phyloP scores from a whole-genome alignment of 2,888 invertebrate species.

The Drosophila sordidula region DNA sequence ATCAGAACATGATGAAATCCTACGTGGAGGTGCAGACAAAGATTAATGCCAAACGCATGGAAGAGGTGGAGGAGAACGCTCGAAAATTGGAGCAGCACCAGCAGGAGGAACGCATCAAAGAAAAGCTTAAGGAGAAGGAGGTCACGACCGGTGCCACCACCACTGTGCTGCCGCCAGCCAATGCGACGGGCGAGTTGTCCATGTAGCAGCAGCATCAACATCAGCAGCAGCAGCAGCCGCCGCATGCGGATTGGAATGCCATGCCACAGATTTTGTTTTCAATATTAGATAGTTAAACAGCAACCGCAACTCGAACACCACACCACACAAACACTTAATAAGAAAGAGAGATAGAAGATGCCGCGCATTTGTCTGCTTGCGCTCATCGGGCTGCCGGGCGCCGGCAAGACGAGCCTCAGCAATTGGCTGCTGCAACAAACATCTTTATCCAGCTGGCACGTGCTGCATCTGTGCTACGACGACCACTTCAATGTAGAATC shows the following conservation, averaged over 20 bases:
- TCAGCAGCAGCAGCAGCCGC: slow-evolving; percentile 15
- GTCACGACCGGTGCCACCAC: slow-evolving; percentile 3
- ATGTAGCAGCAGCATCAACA: slow-evolving; percentile 47
- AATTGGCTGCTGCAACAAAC: slow-evolving; percentile 49
- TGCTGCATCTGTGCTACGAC: slow-evolving; percentile 82
- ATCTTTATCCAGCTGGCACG: slow-evolving; percentile 40
- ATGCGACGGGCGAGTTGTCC: slow-evolving; percentile 28
- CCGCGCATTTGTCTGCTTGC: slow-evolving; percentile 76
- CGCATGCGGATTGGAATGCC: slow-evolving; percentile 31
- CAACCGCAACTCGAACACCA: slow-evolving; percentile 8
- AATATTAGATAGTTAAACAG: slow-evolving; percentile 62
- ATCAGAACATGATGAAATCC: slow-evolving; percentile 84
- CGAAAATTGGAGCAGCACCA: slow-evolving; percentile 60
- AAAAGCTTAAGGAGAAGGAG: slow-evolving; percentile 37
- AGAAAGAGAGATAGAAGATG: slow-evolving; percentile 52
- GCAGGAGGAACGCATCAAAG: slow-evolving; percentile 42
- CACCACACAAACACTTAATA: slow-evolving; percentile 10
- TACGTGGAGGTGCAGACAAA: slow-evolving; percentile 84
- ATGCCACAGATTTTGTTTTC: slow-evolving; percentile 58
- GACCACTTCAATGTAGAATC: slow-evolving; percentile 51
- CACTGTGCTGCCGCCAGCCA: slow-evolving; percentile 45
- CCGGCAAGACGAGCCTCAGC: slow-evolving; percentile 81
- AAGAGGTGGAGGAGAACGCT: slow-evolving; percentile 79
- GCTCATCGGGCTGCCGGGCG: slow-evolving; percentile 82
- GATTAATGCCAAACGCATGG: slow-evolving; percentile 81